Conservation (phyloP, 2,797 vertebrate species). For the Coreius guichenoti region DNA sequence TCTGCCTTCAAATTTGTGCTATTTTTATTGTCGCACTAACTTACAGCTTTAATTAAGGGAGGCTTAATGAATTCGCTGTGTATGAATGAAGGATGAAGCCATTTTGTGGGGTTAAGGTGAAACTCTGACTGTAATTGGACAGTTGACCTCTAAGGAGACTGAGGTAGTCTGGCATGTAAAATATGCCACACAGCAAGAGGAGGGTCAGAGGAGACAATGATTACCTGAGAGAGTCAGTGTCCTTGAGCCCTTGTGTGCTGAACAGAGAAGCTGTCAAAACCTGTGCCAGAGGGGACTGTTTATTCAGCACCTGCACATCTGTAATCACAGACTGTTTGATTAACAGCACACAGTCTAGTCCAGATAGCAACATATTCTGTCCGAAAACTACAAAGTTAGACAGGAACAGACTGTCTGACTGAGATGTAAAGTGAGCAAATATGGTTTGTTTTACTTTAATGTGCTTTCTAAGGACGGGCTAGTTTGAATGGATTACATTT, state of each 20-base stretch:
- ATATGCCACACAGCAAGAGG: slow-evolving; percentile 36
- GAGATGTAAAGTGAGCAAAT: neutral
- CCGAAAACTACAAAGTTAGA: neutral
- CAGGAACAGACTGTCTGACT: neutral
- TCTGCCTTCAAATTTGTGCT: neutral
- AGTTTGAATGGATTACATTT: neutral
- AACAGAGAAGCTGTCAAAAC: slow-evolving; percentile 24
- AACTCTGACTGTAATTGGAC: slow-evolving; percentile 42
- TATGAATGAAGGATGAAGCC: slow-evolving; percentile 9
- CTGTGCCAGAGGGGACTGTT: neutral
- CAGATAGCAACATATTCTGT: neutral
- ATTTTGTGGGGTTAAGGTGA: slow-evolving; percentile 28
- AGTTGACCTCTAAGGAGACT: slow-evolving; percentile 36
- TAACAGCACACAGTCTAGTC: neutral
- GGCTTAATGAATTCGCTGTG: neutral
- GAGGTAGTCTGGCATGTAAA: slow-evolving; percentile 38
- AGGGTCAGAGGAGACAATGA: slow-evolving; percentile 45
- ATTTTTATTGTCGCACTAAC: slow-evolving; percentile 3
- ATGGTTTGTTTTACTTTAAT: neutral
- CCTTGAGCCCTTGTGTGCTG: slow-evolving; percentile 40
- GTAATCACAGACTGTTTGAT: slow-evolving; percentile 17
- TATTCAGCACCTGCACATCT: slow-evolving; percentile 36
- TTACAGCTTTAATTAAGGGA: slow-evolving; percentile 11
- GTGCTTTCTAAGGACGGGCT: neutral
- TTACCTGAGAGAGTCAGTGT: slow-evolving; percentile 43